These are phyloP conservation scores for Hermaeophaga mercurialis DNA, from an alignment of 2,888 invertebrate species.

Conservation along the genomic window DNA sequence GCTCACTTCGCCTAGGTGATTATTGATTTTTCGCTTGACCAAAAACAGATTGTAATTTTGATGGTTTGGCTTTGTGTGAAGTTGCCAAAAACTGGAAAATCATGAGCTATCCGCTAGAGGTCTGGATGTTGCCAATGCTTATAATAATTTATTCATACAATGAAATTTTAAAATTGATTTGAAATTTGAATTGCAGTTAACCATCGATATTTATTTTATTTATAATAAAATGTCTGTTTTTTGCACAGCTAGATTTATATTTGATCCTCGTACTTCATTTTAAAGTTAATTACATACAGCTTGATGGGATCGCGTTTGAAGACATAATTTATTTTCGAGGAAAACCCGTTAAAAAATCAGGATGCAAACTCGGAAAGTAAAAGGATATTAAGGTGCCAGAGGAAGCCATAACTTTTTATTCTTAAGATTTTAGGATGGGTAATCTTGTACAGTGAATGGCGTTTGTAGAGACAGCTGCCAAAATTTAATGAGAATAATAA, in stretches of 20 bases:
- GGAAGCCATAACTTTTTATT: constrained; percentile 6
- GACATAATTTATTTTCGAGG: constrained; percentile 10
- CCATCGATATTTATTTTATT: too few relatives aligned
- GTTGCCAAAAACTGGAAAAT: too few relatives aligned
- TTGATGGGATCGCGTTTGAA: constrained; percentile 3
- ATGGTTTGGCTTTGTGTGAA: too few relatives aligned
- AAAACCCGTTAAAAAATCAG: constrained; percentile 9
- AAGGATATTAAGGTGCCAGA: not conserved
- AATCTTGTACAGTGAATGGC: not conserved
- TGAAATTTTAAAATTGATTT: too few relatives aligned
- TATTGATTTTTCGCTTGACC: too few relatives aligned
- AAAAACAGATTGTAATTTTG: too few relatives aligned
- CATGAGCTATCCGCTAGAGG: too few relatives aligned
- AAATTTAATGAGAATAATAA: not conserved
- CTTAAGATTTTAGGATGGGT: constrained; percentile 1
- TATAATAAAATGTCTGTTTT: too few relatives aligned
- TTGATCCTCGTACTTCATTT: not conserved
- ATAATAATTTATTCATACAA: too few relatives aligned
- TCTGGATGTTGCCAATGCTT: too few relatives aligned
- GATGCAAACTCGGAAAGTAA: not conserved
- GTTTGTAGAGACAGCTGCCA: not conserved
- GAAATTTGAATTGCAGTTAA: too few relatives aligned
- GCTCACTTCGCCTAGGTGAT: too few relatives aligned
- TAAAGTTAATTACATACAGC: constrained; percentile 9
- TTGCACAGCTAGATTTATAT: not conserved